Percentiles rank a stretch among this genome's conserved stretches.
phyloP scores from a whole-genome alignment of 2,113 vertebrate genomes.

The Lepus europaeus region DNA sequence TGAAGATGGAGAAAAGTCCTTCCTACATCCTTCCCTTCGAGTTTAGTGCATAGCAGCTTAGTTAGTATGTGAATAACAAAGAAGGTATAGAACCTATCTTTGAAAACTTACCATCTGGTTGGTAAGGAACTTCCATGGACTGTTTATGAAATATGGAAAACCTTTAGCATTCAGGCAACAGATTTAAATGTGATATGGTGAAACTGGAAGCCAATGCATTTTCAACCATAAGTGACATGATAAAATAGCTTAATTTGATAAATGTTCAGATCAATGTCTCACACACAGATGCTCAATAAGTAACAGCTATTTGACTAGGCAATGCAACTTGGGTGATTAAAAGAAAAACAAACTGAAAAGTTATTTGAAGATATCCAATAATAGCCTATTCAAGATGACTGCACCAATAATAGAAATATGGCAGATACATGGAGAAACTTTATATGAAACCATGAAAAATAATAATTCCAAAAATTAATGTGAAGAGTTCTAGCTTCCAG shows the following conservation, averaged over 20 bases:
- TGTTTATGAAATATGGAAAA: slow-evolving; percentile 27
- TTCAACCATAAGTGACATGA: neutral
- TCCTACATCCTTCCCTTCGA: neutral
- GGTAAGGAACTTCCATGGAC: neutral
- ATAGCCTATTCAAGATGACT: neutral
- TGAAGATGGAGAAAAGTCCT: neutral
- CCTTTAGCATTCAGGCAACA: neutral
- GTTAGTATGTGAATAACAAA: neutral
- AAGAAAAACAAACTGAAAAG: slow-evolving; percentile 12
- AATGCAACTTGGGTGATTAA: neutral
- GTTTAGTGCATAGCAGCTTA: neutral
- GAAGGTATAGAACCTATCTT: neutral
- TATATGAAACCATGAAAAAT: neutral
- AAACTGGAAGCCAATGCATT: neutral
- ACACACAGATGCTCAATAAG: neutral
- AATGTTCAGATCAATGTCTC: neutral
- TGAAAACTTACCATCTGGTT: slow-evolving; percentile 16
- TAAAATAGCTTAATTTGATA: slow-evolving; percentile 18
- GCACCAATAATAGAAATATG: neutral
- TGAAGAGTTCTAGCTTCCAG: neutral
- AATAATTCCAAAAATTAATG: slow-evolving; percentile 26
- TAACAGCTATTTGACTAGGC: neutral
- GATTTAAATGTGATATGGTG: slow-evolving; percentile 28
- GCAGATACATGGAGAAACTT: neutral
- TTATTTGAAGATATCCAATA: slow-evolving; percentile 23